Conservation (phyloP, 1,140 invertebrate species). For the Aleiodes sp. region DNA sequence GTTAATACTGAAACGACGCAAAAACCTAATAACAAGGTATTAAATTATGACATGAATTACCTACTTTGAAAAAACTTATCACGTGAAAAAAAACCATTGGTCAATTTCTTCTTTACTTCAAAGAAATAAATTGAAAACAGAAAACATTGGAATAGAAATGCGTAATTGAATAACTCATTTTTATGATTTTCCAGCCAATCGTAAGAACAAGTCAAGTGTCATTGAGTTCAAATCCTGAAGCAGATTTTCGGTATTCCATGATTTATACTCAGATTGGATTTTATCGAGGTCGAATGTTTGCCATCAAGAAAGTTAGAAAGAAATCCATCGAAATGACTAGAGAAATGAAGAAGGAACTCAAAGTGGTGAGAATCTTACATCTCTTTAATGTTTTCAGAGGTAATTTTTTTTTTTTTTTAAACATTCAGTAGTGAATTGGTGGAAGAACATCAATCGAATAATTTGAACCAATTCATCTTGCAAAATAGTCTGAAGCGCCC, state of each 20-base stretch:
- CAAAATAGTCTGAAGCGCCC: too few relatives aligned
- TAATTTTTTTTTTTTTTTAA: neutral
- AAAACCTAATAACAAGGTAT: conserved; percentile 52
- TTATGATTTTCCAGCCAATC: conserved; percentile 62
- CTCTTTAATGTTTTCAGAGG: neutral
- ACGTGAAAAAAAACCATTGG: too few relatives aligned
- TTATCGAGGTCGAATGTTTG: conserved; percentile 87
- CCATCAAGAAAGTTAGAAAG: conserved; percentile 86
- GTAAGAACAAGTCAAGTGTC: conserved; percentile 87
- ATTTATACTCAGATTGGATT: conserved; percentile 90
- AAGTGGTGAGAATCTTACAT: conserved; percentile 85
- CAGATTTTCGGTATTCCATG: conserved; percentile 84
- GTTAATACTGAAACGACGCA: conserved; percentile 31
- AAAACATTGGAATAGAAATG: too few relatives aligned
- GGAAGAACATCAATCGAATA: too few relatives aligned
- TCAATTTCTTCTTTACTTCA: too few relatives aligned
- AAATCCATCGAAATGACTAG: conserved; percentile 90
- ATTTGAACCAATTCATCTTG: too few relatives aligned
- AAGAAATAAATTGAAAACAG: too few relatives aligned
- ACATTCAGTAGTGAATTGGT: too few relatives aligned
- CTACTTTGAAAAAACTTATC: too few relatives aligned
- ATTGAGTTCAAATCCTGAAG: conserved; percentile 84
- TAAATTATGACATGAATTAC: neutral
- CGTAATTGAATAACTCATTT: conserved; percentile 27
- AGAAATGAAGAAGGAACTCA: conserved; percentile 94